Base-by-base conservation (phyloP, 2,888 invertebrate genomes). In the Gymnosoma rotundatum region DNA sequence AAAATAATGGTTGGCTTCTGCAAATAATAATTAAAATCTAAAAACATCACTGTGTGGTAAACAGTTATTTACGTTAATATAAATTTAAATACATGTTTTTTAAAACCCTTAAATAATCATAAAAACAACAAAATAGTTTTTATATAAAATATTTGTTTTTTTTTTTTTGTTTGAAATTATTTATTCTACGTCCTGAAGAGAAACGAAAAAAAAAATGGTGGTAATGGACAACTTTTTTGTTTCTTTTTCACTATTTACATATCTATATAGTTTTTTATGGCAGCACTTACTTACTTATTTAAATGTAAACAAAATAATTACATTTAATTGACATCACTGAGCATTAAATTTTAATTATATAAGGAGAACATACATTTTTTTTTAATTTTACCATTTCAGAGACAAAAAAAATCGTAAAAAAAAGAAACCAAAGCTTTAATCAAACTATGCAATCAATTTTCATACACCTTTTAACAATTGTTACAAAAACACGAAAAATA, bases 261-360 rank as follows among this genome's bases (percentile, higher is more conserved):
- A n/a, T n/a, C n/a, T n/a, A n/a, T n/a, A n/a, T n/a, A n/a, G n/a
- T n/a, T n/a, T n/a, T n/a, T n/a, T n/a, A n/a, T n/a, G n/a, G n/a
- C n/a, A n/a, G n/a, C n/a, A n/a, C n/a, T n/a, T n/a, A n/a, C n/a
- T n/a, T n/a, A n/a, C n/a, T 84, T 84, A 66, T 74, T 81, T 69
- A 70, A 69, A 78, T 83, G 83, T 85, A 83, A 82, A 86, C 85
- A 85, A 78, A 85, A 86, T 86, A 87, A 87, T 87, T 87, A 87
- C 69, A 87, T 86, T 87, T 87, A 87, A 87, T 87, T 87, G 87
- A 80, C 84, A 83, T 86, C 86, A 85, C 76, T 86, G 87, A 86
- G 86, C 85, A 87, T 87, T 87, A 84, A 81, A 78, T 81, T 74
- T 84, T 81, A 81, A 81, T 84, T 84, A 78, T 75, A 86, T 63